phyloP scores from a whole-genome alignment of 2,113 vertebrate species.

The Neoarius graeffei region DNA sequence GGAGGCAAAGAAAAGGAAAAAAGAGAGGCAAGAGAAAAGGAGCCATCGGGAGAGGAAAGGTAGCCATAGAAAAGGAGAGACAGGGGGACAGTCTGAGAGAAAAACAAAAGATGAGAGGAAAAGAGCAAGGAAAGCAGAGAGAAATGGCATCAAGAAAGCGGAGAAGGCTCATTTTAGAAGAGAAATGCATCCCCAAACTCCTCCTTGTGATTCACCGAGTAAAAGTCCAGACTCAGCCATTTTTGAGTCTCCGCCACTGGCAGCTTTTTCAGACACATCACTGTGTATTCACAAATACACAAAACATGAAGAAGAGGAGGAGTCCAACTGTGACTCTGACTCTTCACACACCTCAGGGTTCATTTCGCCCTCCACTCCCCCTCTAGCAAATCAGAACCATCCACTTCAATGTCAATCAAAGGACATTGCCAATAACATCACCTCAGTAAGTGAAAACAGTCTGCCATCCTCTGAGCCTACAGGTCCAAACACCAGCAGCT shows the following conservation, averaged over 20 bases:
- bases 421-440: constrained; percentile 44
- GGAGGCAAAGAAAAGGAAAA: constrained; percentile 59
- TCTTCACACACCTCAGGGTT: constrained; percentile 51
- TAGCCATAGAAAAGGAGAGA: constrained; percentile 21
- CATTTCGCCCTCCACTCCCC: constrained; percentile 2
- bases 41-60: constrained; percentile 38
- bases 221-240: constrained; percentile 13
- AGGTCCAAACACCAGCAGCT: constrained; percentile 37
- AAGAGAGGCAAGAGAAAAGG: constrained; percentile 63
- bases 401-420: constrained; percentile 43
- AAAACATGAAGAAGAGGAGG: constrained; percentile 34
- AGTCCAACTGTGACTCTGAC: constrained; percentile 17
- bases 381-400: constrained; percentile 36
- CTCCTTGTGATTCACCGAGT: constrained; percentile 23
- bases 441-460: constrained; percentile 10
- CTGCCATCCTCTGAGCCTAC: constrained; percentile 31
- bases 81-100: constrained; percentile 46
- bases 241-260: background rate
- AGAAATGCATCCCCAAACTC: constrained; percentile 39
- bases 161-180: constrained; percentile 29
- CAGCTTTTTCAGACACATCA: constrained; percentile 18
- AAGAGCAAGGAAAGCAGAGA: constrained; percentile 53
- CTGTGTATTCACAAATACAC: constrained; percentile 10
- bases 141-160: constrained; percentile 31
- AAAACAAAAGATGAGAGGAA: constrained; percentile 58